These are phyloP conservation scores for Microcaecilia unicolor DNA, from an alignment of 2,797 vertebrate species.

Conservation along the genomic window DNA sequence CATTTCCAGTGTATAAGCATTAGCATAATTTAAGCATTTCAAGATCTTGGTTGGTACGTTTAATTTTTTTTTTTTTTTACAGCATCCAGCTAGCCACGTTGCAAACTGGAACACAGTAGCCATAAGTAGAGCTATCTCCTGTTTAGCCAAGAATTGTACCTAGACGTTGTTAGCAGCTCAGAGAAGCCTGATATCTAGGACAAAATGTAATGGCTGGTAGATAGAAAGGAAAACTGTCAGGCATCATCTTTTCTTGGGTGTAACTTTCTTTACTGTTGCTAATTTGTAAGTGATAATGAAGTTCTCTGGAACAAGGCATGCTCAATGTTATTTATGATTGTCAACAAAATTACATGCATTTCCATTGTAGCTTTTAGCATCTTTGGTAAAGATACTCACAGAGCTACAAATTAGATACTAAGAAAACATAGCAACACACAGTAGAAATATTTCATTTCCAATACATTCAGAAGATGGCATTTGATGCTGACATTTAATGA, in stretches of 20 bases:
- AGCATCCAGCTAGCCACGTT: conserved; percentile 6
- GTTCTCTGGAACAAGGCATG: conserved; percentile 27
- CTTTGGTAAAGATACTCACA: conserved; percentile 24
- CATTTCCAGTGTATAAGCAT: conserved; percentile 14
- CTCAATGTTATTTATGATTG: conserved; percentile 31
- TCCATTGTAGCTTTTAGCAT: conserved; percentile 34
- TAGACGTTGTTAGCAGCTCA: conserved; percentile 5
- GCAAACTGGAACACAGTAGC: conserved; percentile 25
- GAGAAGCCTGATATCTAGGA: background rate
- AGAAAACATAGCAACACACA: conserved; percentile 6
- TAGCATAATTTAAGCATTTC: conserved; percentile 13
- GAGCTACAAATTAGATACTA: conserved; percentile 33
- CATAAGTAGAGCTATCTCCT: conserved; percentile 20
- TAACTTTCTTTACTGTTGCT: conserved; percentile 14
- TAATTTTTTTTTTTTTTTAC: conserved; percentile 10
- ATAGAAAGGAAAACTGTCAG: background rate
- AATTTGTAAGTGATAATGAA: conserved; percentile 28
- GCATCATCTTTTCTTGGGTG: conserved; percentile 7
- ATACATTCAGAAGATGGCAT: conserved; percentile 1
- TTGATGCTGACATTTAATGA: no score
- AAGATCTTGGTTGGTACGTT: conserved; percentile 9
- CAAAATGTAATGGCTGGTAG: background rate
- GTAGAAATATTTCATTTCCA: conserved; percentile 1
- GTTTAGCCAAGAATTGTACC: conserved; percentile 11
- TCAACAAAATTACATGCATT: conserved; percentile 31